phyloP scores from a whole-genome alignment of 1,140 invertebrate species.

The Listronotus bonariensis region DNA sequence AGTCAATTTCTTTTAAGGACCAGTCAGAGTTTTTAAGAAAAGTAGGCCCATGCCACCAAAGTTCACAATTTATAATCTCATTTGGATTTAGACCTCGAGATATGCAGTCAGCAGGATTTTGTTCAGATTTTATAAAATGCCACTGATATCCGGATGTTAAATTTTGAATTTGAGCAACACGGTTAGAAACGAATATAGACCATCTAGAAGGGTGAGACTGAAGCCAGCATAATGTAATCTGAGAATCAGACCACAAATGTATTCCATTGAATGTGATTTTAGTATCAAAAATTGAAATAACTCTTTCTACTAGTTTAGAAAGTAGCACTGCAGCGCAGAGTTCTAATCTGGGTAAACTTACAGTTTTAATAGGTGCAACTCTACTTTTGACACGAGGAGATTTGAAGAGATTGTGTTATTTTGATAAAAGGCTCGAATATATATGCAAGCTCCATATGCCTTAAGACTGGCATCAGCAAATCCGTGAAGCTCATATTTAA shows the following conservation, averaged over 20 bases:
- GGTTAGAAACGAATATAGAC: conserved; percentile 54
- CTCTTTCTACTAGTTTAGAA: conserved; percentile 8
- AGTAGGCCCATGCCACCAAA: conserved; percentile 50
- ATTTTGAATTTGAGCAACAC: conserved; percentile 46
- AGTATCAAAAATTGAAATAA: conserved; percentile 38
- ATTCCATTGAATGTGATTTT: conserved; percentile 33
- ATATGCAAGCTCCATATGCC: conserved; percentile 48
- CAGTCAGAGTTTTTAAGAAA: conserved; percentile 24
- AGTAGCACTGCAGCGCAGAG: conserved; percentile 16
- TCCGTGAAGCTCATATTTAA: conserved; percentile 50
- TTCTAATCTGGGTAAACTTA: conserved; percentile 1
- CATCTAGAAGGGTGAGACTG: conserved; percentile 44
- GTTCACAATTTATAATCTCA: conserved; percentile 27
- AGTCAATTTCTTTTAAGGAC: too few species aligned
- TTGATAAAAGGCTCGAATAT: conserved; percentile 27
- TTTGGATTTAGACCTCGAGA: conserved; percentile 51
- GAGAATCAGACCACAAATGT: conserved; percentile 55
- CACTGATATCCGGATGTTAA: conserved; percentile 16
- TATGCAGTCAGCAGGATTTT: conserved; percentile 57
- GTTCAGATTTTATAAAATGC: conserved; percentile 51
- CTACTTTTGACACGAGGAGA: too few species aligned
- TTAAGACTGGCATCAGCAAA: conserved; percentile 45
- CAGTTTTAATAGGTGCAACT: too few species aligned
- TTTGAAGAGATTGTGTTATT: neutral
- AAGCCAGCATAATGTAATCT: conserved; percentile 55